phyloP scores from a whole-genome alignment of 1,140 invertebrate genomes.

The Hycleus phaleratus region DNA sequence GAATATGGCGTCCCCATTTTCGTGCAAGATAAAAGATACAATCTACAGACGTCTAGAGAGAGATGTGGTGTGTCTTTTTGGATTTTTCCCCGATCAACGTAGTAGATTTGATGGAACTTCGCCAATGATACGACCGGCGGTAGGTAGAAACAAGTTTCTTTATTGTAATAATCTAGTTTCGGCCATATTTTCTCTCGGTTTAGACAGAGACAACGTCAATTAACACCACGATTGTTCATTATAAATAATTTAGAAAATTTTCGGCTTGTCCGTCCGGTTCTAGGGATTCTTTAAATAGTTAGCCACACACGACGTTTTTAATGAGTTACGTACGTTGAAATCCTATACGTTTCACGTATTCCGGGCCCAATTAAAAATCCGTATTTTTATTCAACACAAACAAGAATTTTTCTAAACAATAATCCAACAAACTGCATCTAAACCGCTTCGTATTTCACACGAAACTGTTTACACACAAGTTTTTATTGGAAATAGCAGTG shows the following conservation, averaged over 20 bases:
- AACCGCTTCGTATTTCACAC: conserved; percentile 8
- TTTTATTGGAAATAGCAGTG: conserved; percentile 18
- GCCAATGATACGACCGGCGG: conserved; percentile 22
- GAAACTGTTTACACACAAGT: conserved; percentile 16
- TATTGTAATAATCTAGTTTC: background rate
- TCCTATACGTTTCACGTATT: background rate
- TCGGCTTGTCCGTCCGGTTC: no score
- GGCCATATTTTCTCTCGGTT: no score
- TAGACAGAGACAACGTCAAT: no score
- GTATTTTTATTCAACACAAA: background rate
- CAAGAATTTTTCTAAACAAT: conserved; percentile 1
- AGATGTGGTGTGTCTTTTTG: no score
- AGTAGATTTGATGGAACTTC: background rate
- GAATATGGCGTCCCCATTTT: conserved; percentile 19
- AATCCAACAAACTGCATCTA: background rate
- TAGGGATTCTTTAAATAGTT: background rate
- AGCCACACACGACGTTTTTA: conserved; percentile 12
- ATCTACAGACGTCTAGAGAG: conserved; percentile 2
- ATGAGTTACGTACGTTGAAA: background rate
- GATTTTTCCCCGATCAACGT: no score
- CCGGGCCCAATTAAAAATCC: no score
- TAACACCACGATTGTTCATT: no score
- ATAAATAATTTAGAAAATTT: no score
- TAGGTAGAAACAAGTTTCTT: conserved; percentile 26
- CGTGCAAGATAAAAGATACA: conserved; percentile 11